Percentiles rank a stretch among this genome's conserved stretches.
phyloP scores from a whole-genome alignment of 2,888 invertebrate species.

The Mechanitis messenoides region DNA sequence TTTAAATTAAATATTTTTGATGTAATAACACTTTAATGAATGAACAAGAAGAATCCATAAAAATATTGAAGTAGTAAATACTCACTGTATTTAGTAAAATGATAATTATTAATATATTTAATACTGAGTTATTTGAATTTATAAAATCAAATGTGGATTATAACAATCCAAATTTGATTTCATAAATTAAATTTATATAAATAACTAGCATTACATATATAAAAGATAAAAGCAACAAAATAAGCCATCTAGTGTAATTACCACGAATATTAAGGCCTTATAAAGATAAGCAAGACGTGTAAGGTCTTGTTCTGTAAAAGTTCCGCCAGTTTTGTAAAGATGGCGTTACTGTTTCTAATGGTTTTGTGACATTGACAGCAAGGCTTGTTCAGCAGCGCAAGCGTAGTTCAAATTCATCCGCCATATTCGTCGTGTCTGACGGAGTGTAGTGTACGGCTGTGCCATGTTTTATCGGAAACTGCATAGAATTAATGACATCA shows the following conservation, averaged over 20 bases:
- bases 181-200: too few relatives aligned
- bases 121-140: too few relatives aligned
- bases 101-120: too few relatives aligned
- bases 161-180: too few relatives aligned
- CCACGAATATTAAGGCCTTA: background rate
- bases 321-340: conserved; percentile 39
- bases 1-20: too few relatives aligned
- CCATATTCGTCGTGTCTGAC: conserved; percentile 76
- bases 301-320: conserved; percentile 24
- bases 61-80: too few relatives aligned
- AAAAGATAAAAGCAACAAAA: background rate
- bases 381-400: conserved; percentile 52
- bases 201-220: too few relatives aligned
- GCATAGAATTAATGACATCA: conserved; percentile 62
- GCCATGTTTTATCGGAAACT: conserved; percentile 72
- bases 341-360: conserved; percentile 44
- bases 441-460: conserved; percentile 72
- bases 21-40: too few relatives aligned
- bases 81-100: too few relatives aligned
- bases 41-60: too few relatives aligned
- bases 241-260: conserved; percentile 9
- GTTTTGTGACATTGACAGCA: conserved; percentile 54
- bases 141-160: too few relatives aligned
- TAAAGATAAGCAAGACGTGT: conserved; percentile 31
- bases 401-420: conserved; percentile 75